These are phyloP conservation scores for Acrossocheilus wenchowensis DNA, from an alignment of 2,797 vertebrate species.

Conservation along the genomic window DNA sequence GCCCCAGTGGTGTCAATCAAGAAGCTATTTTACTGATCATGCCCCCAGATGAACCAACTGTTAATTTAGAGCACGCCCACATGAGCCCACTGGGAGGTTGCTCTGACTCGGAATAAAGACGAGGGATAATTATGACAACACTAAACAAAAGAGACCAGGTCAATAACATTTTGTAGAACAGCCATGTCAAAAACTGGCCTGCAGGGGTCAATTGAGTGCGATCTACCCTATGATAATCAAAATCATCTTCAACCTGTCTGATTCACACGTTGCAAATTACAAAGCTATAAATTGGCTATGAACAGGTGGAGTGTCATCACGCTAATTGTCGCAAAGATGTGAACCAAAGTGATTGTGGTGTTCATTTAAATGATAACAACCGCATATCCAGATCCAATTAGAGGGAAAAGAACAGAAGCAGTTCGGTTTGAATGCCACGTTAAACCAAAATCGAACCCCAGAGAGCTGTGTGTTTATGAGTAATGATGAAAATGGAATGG, in stretches of 20 bases:
- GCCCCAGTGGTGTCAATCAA: slow-evolving; percentile 36
- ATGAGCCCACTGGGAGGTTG: slow-evolving; percentile 12
- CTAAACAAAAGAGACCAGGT: slow-evolving; percentile 28
- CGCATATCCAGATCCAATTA: slow-evolving; percentile 79
- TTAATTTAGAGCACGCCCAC: slow-evolving; percentile 44
- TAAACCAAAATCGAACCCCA: slow-evolving; percentile 75
- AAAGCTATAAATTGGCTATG: slow-evolving; percentile 75
- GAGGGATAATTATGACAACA: slow-evolving; percentile 43
- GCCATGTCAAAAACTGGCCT: slow-evolving; percentile 21
- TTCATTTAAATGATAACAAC: slow-evolving; percentile 80
- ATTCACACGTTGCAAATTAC: slow-evolving; percentile 66
- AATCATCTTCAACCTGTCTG: slow-evolving; percentile 16
- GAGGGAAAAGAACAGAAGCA: slow-evolving; percentile 68
- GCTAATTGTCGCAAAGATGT: slow-evolving; percentile 75
- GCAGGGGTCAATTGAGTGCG: neutral
- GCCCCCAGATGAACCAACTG: neutral
- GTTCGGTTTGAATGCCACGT: slow-evolving; percentile 67
- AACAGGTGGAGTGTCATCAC: slow-evolving; percentile 80
- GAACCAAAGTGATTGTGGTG: slow-evolving; percentile 81
- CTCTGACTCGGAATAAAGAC: slow-evolving; percentile 28
- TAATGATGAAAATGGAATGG: slow-evolving; percentile 80
- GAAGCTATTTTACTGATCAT: neutral
- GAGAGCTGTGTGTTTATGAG: slow-evolving; percentile 72
- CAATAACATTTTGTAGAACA: slow-evolving; percentile 34
- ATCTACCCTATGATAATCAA: neutral